Conservation (phyloP, 2,888 invertebrate species). For the Phalera bucephala region DNA sequence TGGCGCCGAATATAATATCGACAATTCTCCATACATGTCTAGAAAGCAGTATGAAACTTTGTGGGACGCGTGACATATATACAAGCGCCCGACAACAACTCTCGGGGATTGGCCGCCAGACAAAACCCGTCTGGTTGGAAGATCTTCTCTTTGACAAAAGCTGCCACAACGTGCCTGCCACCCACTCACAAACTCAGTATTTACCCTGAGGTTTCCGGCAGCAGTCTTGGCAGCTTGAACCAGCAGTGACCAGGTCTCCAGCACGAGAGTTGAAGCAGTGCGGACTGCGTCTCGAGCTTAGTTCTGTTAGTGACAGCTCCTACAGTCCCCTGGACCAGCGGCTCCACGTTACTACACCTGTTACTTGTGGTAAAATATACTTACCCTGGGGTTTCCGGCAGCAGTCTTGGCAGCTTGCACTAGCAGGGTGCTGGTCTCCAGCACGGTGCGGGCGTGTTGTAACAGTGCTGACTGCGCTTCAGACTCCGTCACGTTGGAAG, state of each 20-base stretch:
- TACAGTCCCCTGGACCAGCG: conserved; percentile 91
- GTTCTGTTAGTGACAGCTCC: conserved; percentile 95
- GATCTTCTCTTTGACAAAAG: no score
- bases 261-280: conserved; percentile 95
- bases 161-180: no score
- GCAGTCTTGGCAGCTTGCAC: conserved; percentile 93
- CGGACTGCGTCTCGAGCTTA: conserved; percentile 93
- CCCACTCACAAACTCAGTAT: no score
- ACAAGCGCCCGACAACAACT: no score
- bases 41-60: no score
- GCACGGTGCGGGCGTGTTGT: conserved; percentile 96
- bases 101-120: no score
- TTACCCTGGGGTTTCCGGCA: conserved; percentile 95
- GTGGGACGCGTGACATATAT: no score
- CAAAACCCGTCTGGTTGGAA: no score
- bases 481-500: conserved; percentile 94
- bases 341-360: conserved; percentile 91
- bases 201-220: conserved; percentile 95
- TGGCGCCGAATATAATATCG: no score
- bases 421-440: conserved; percentile 95
- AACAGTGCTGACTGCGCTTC: conserved; percentile 93
- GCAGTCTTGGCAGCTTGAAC: conserved; percentile 93
- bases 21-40: no score
- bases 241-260: conserved; percentile 95
- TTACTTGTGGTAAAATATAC: no score